Conservation (phyloP, 2,888 invertebrate genomes). For the Portevinia maculata region DNA sequence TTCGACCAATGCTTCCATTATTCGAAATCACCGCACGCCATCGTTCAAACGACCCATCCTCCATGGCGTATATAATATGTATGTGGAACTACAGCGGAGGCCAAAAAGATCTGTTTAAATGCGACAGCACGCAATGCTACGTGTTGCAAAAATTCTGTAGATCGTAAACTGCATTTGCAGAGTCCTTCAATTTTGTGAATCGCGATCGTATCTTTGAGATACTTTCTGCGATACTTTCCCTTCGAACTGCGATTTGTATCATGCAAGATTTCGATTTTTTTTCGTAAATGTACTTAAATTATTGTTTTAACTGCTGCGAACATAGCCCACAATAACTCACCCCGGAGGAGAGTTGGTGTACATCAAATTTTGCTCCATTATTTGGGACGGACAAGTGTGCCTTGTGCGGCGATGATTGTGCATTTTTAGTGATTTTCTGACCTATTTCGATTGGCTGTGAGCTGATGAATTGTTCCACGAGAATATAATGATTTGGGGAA, state of each 20-base stretch:
- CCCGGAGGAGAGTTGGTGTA: conserved; percentile 37
- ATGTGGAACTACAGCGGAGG: conserved; percentile 19
- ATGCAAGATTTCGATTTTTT: conserved; percentile 41
- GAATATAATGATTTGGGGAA: conserved; percentile 62
- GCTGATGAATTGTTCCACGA: conserved; percentile 29
- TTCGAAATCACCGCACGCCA: conserved; percentile 42
- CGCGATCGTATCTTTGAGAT: conserved; percentile 60
- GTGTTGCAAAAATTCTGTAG: conserved; percentile 59
- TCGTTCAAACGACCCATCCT: neutral
- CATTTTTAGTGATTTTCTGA: conserved; percentile 43
- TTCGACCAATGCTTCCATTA: conserved; percentile 71
- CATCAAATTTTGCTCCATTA: conserved; percentile 29
- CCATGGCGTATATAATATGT: neutral
- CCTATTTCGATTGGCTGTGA: conserved; percentile 40
- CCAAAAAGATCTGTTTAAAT: conserved; percentile 63
- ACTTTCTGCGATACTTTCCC: conserved; percentile 39
- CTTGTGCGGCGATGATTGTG: conserved; percentile 21
- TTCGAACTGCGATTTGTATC: conserved; percentile 39
- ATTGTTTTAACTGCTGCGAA: conserved; percentile 16
- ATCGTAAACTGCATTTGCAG: conserved; percentile 64
- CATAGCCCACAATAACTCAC: conserved; percentile 42
- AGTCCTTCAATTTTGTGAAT: conserved; percentile 51
- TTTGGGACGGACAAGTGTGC: neutral
- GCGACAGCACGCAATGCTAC: conserved; percentile 68
- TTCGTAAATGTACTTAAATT: conserved; percentile 15